Evolutionary conservation across 2,797 vertebrate genomes (phyloP).

Genomic region (Gymnodraco acuticeps): DNA sequence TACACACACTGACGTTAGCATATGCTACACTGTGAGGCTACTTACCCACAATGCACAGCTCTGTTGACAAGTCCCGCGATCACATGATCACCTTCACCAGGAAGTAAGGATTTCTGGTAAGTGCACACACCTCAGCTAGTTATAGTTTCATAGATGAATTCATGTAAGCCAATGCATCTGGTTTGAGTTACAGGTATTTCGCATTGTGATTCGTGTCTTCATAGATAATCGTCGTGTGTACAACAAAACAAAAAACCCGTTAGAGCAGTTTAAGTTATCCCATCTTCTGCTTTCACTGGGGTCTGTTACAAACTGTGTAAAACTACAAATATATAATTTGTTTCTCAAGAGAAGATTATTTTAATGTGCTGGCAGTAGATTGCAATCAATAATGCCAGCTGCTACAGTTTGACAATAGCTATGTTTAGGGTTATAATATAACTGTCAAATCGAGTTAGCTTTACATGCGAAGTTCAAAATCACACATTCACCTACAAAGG

Average conservation of each 20-base stretch:
- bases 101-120: conserved; percentile 80
- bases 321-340: not conserved
- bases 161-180: not conserved
- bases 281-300: conserved; percentile 22
- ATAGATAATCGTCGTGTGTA: not conserved
- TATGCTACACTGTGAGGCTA: conserved; percentile 48
- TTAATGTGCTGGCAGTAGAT: not conserved
- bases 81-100: conserved; percentile 78
- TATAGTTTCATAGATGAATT: conserved; percentile 2
- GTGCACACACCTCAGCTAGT: conserved; percentile 38
- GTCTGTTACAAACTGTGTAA: not conserved
- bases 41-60: conserved; percentile 69
- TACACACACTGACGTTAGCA: not conserved
- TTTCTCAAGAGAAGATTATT: not conserved
- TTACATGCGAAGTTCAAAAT: not conserved
- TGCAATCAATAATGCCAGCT: not conserved
- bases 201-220: not conserved
- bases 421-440: not conserved
- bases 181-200: not conserved
- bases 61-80: conserved; percentile 64
- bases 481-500: not conserved
- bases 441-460: not conserved
- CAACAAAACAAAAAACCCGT: not conserved
- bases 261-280: not conserved
- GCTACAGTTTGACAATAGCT: not conserved